Evolutionary conservation across 2,888 invertebrate species (phyloP).

Genomic region (Ophion slaviceki): DNA sequence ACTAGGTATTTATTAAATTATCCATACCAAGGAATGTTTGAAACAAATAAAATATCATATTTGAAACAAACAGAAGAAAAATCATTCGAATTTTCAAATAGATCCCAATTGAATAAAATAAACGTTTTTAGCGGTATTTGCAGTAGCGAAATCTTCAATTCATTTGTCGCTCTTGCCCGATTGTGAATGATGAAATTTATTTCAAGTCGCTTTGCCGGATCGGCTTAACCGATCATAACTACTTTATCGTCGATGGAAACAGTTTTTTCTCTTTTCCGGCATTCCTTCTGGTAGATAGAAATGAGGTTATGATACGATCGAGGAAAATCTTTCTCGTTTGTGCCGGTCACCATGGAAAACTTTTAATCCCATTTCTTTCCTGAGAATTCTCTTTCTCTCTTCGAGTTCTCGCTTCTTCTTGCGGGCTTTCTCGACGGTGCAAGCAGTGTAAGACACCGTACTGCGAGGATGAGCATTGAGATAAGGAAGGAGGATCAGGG

Average conservation of each 20-base stretch:
- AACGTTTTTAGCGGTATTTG: too few relatives aligned
- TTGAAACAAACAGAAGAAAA: too few relatives aligned
- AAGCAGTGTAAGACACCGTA: constrained; percentile 42
- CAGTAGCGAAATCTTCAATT: too few relatives aligned
- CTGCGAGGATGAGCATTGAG: constrained; percentile 36
- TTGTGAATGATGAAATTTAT: too few relatives aligned
- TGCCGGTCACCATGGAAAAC: too few relatives aligned
- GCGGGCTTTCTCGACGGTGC: constrained; percentile 48
- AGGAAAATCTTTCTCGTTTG: background rate
- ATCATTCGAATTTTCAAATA: too few relatives aligned
- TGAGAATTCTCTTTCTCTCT: constrained; percentile 3
- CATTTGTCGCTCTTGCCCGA: too few relatives aligned
- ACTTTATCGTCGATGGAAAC: background rate
- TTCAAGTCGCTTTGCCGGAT: background rate
- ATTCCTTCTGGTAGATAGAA: background rate
- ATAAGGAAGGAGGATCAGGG: constrained; percentile 17
- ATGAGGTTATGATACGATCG: background rate
- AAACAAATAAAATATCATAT: too few relatives aligned
- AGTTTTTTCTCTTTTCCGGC: background rate
- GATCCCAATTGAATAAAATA: too few relatives aligned
- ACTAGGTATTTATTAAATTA: too few relatives aligned
- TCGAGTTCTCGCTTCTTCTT: constrained; percentile 31
- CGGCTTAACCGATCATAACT: background rate
- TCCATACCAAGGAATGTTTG: too few relatives aligned
- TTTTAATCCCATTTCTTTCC: too few relatives aligned